A percentile compares a stretch with the other conserved stretches of the same genome.
Conservation (phyloP, 1,140 invertebrate genomes). For the Chrysomallon squamiferum region DNA sequence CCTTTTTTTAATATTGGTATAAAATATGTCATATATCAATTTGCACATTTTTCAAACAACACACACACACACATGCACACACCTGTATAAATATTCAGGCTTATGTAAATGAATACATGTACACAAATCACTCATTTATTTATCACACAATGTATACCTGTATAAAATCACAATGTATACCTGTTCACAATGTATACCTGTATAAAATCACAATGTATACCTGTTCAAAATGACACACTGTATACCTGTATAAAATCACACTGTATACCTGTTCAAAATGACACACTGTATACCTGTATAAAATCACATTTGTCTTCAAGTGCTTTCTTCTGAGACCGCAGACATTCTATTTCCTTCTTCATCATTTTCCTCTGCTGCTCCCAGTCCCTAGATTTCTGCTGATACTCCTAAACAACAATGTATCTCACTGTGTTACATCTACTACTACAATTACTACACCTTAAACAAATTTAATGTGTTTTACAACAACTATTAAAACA, state of each 20-base stretch:
- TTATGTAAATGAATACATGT: too few relatives aligned
- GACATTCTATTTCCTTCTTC: slow-evolving; percentile 33
- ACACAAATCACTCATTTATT: too few relatives aligned
- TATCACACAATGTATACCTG: too few relatives aligned
- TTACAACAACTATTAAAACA: not conserved
- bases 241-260: not conserved
- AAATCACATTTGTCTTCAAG: slow-evolving; percentile 46
- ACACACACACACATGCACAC: too few relatives aligned
- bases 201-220: too few relatives aligned
- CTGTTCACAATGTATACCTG: too few relatives aligned
- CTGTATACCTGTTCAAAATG: not conserved
- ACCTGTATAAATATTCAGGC: too few relatives aligned
- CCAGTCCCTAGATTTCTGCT: slow-evolving; percentile 29
- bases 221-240: slow-evolving; percentile 1
- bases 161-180: too few relatives aligned
- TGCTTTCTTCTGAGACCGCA: slow-evolving; percentile 36
- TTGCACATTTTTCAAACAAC: too few relatives aligned
- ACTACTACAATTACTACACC: not conserved
- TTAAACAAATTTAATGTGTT: not conserved
- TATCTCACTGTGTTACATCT: not conserved
- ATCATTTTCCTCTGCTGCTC: slow-evolving; percentile 28
- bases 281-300: slow-evolving; percentile 31
- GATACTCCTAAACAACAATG: slow-evolving; percentile 28
- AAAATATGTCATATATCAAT: too few relatives aligned
- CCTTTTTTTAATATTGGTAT: too few relatives aligned